Conservation (phyloP, 2,113 vertebrate genomes). For the Leptocoma aspasia region DNA sequence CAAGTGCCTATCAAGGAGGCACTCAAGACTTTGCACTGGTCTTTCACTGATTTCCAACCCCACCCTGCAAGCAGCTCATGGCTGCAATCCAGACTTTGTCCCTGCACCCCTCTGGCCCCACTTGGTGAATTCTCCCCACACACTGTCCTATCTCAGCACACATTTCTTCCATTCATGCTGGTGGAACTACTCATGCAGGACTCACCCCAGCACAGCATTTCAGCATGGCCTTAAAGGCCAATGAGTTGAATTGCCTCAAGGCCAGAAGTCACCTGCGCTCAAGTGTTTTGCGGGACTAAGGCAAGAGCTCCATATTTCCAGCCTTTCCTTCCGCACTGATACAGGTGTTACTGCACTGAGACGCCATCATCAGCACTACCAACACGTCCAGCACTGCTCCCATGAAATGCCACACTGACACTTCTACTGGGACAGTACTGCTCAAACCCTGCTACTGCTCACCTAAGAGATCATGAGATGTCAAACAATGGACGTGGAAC, state of each 20-base stretch:
- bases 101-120: background rate
- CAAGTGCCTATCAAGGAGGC: background rate
- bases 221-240: background rate
- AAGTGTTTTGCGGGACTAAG: background rate
- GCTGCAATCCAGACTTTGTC: constrained; percentile 1
- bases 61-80: background rate
- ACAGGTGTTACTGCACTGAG: too few species aligned
- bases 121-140: background rate
- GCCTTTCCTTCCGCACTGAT: fast-evolving
- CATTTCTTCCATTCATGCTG: fast-evolving
- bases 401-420: fast-evolving
- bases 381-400: fast-evolving
- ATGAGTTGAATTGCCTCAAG: background rate
- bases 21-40: constrained; percentile 22
- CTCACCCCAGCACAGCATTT: background rate
- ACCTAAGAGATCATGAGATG: background rate
- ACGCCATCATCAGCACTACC: background rate
- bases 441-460: background rate
- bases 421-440: background rate
- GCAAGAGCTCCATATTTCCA: background rate
- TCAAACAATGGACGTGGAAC: background rate
- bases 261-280: background rate
- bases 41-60: background rate
- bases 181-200: background rate
- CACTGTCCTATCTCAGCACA: background rate